Base-by-base conservation (phyloP, 2,113 vertebrate species). In the Microcebus murinus region DNA sequence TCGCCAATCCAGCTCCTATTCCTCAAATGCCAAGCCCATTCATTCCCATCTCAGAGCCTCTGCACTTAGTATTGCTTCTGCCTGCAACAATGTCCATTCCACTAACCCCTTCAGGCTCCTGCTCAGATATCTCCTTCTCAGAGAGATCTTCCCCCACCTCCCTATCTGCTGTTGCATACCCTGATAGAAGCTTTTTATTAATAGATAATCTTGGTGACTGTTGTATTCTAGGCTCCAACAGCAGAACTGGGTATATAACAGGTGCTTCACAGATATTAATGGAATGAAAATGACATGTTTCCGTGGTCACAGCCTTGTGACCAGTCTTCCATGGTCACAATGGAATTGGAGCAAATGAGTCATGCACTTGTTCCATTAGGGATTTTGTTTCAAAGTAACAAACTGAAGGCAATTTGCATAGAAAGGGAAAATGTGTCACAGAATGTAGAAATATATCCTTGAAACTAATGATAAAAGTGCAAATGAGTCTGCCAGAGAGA, bases 331-430 rank as follows among this genome's bases (percentile, higher is more conserved):
- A 45, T 45, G 45, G 45, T 45, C 45, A 42, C 50, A 86, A 1
- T 36, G 48, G 27, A 79, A 17, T 59, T 59, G 67, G 25, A 17
- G 8, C 15, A 15, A 55, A 55, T 42, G 36, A 77, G n/a, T 31
- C 65, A 50, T 4, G 1, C 15, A 17, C 25, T 81, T 36, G 39
- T 81, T 42, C 42, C 65, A 39, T 36, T 34, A 59, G 67, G 29
- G n/a, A 52, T 87, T 80, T 87, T 79, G 55, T 92, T 84, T 87
- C 65, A 68, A 80, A 87, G 70, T 20, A 79, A 57, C 55, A 90
- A 63, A 55, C 48, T 27, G 42, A 25, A 74, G 23, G n/a, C 2
- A 63, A 45, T 48, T 84, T 88, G 61, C n/a, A 29, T 12, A 80
- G 57, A 15, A 61, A 61, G 27, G n/a, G 4, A 71, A 71, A 45